Evolutionary conservation across 1,140 invertebrate species (phyloP), one percentile per base, ranked within the genome.

Genomic region (Calephelis virginiensis): DNA sequence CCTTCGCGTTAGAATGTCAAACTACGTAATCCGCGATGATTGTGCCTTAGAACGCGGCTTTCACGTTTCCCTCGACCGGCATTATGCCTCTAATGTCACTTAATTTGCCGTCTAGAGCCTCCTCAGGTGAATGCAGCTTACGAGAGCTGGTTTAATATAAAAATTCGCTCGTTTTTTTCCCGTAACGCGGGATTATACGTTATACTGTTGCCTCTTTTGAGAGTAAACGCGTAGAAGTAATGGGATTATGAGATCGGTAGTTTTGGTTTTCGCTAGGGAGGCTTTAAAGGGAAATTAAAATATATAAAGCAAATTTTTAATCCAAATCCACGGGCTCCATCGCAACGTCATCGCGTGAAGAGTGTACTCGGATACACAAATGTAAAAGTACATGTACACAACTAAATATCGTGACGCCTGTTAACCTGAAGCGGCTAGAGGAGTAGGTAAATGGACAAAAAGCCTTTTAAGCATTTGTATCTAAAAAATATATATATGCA

Each of bases 11-110:
- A 47, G 40, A 65, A 62, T 47, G 53, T 13, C 45, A 68, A 65
- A 59, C 69, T 64, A 53, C 47, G 72, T 71, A 73, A 78, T 73
- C 76, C 73, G 72, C 72, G 66, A 69, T 71, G 75, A 77, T 79
- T 72, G 77, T 80, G 80, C 78, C 78, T 81, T 81, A 76, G 82
- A 80, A 80, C 85, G 86, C 82, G 73, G 83, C 83, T 77, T 86
- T 86, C 83, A 86, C 84, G 81, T 82, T 77, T 84, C 85, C 82
- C 77, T 81, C 80, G 79, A 75, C 78, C 78, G 80, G 82, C 85
- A 90, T 90, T 89, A 90, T 89, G 78, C 81, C 85, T 84, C 83
- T 90, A 90, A 89, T 90, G 87, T 90, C 87, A 90, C 86, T 90
- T 87, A 90, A 90, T 90, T 90, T 86, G 80, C 87, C 84, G 83